phyloP scores from a whole-genome alignment of 2,113 vertebrate genomes.

The Sisor rabdophorus region DNA sequence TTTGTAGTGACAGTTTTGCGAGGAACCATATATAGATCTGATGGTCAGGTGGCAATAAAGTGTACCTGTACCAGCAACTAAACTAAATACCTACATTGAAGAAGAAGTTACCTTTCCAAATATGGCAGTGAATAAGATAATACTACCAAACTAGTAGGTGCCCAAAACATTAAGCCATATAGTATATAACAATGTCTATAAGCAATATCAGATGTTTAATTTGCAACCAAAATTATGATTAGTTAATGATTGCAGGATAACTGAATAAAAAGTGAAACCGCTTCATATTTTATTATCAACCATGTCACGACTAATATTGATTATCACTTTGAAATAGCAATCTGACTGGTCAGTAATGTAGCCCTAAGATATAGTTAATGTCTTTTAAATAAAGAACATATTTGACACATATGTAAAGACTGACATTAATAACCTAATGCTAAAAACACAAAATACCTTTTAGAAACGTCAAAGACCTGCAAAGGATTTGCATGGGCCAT shows the following conservation, averaged over 20 bases:
- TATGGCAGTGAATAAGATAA: background rate
- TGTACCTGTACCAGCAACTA: background rate
- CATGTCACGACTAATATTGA: background rate
- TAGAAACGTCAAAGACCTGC: background rate
- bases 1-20: no score
- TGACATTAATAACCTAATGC: background rate
- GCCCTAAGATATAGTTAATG: no score
- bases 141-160: no score
- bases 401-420: no score
- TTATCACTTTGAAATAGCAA: background rate
- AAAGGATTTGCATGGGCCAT: background rate
- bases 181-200: background rate
- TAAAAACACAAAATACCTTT: background rate
- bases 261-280: background rate
- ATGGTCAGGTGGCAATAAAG: no score
- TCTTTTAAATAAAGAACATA: no score
- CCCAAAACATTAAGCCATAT: background rate
- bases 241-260: background rate
- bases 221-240: background rate
- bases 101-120: background rate
- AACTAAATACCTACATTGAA: background rate
- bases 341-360: background rate
- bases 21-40: no score
- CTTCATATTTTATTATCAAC: background rate
- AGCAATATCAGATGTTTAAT: background rate